phyloP scores from a whole-genome alignment of 2,888 invertebrate species.

The Alentia gelatinosa region DNA sequence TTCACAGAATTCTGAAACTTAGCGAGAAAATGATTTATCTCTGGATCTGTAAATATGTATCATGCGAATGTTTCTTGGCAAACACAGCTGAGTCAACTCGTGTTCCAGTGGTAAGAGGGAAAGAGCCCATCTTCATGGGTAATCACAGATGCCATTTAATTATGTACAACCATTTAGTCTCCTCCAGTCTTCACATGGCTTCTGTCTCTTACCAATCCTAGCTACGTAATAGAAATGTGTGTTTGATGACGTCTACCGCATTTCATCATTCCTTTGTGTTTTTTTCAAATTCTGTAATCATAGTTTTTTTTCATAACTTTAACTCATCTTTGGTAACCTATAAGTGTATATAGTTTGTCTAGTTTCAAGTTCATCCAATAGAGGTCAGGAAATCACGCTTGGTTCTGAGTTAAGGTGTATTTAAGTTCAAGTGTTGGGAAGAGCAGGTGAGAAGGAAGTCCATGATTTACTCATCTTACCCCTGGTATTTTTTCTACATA shows the following conservation, averaged over 20 bases:
- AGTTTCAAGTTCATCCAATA: not conserved
- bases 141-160: not conserved
- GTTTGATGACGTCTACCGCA: no score
- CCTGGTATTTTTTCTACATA: no score
- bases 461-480: slow-evolving; percentile 20
- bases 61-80: no score
- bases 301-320: not conserved
- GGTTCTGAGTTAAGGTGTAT: not conserved
- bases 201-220: not conserved
- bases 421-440: not conserved
- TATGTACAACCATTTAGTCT: not conserved
- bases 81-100: no score
- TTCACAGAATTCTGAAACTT: no score
- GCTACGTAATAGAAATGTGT: not conserved
- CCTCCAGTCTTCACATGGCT: not conserved
- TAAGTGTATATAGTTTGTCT: not conserved
- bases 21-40: no score
- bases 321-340: not conserved
- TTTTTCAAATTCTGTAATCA: not conserved
- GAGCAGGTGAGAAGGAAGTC: slow-evolving; percentile 28
- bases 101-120: not conserved
- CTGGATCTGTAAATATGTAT: no score
- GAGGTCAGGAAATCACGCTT: not conserved
- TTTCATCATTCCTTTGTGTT: not conserved
- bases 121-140: not conserved